phyloP scores from a whole-genome alignment of 2,888 invertebrate genomes.

The Tetanocera ferruginea region DNA sequence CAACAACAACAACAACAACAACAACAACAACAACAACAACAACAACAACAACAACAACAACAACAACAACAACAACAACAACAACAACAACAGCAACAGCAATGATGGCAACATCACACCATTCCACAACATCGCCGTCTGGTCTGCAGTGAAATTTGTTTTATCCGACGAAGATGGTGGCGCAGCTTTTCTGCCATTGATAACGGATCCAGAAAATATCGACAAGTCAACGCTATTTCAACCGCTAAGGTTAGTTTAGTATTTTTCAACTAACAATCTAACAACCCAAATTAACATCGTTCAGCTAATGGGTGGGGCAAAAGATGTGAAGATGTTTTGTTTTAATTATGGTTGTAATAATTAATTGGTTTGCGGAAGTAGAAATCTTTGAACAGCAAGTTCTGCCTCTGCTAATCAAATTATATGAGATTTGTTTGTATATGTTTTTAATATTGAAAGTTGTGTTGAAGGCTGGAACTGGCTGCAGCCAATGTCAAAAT shows the following conservation, averaged over 20 bases:
- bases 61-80: conserved; percentile 66
- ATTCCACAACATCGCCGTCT: conserved; percentile 91
- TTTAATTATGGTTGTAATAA: no score
- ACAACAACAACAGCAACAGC: conserved; percentile 54
- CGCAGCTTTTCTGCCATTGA: conserved; percentile 85
- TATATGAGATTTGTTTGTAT: no score
- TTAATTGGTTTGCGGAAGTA: no score
- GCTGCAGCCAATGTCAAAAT: no score
- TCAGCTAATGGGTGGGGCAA: neutral
- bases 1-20: conserved; percentile 72
- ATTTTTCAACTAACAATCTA: no score
- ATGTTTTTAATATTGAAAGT: no score
- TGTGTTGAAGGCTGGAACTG: no score
- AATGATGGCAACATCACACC: conserved; percentile 76
- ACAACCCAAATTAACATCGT: neutral
- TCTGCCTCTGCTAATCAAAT: no score
- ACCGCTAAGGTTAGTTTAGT: conserved; percentile 63
- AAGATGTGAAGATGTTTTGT: no score
- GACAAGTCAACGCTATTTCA: conserved; percentile 80
- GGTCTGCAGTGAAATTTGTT: conserved; percentile 91
- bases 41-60: conserved; percentile 59
- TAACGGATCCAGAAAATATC: conserved; percentile 84
- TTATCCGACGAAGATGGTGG: conserved; percentile 76
- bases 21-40: conserved; percentile 54
- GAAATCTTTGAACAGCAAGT: no score